These are phyloP conservation scores for Malurus alboscapulatus DNA, from an alignment of 2,113 vertebrate genomes.

Conservation along the genomic window DNA sequence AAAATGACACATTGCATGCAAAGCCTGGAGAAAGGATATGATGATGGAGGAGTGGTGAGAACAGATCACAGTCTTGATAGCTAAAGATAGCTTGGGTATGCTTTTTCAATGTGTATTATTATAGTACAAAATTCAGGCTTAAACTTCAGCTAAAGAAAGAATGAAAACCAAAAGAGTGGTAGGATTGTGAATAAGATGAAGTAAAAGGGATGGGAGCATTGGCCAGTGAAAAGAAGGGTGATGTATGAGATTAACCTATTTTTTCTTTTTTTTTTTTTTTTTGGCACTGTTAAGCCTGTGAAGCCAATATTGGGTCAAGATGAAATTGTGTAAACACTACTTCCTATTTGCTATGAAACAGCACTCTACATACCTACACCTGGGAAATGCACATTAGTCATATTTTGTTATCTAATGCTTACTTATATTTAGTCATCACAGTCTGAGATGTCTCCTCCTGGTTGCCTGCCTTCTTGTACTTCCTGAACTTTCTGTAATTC, in stretches of 20 bases:
- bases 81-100: slow-evolving; percentile 8
- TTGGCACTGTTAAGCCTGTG: neutral
- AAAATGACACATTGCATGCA: neutral
- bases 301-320: neutral
- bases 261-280: neutral
- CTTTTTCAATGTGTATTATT: neutral
- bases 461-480: neutral
- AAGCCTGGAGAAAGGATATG: slow-evolving; percentile 9
- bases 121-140: neutral
- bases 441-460: neutral
- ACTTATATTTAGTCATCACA: slow-evolving; percentile 16
- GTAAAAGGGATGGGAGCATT: neutral
- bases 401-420: neutral
- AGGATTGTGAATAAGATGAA: neutral
- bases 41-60: slow-evolving; percentile 30
- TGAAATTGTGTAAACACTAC: neutral
- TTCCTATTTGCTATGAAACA: neutral
- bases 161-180: neutral
- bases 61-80: neutral
- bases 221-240: neutral
- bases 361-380: neutral
- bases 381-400: neutral
- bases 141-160: neutral
- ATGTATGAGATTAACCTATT: neutral
- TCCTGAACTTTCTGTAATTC: neutral